phyloP scores from a whole-genome alignment of 2,797 vertebrate genomes.

The Chromis chromis region DNA sequence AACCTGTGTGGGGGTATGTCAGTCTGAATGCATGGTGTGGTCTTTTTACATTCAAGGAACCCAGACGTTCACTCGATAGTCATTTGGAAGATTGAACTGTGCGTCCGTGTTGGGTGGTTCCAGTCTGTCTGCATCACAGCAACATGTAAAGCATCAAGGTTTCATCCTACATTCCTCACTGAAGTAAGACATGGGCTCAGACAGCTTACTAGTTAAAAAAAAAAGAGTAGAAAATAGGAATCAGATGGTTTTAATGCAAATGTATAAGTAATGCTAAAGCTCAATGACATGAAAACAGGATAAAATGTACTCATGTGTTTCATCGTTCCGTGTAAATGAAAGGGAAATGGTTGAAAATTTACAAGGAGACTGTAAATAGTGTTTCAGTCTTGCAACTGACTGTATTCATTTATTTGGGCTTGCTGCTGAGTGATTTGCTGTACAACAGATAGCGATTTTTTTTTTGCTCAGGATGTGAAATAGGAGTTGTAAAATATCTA shows the following conservation, averaged over 20 bases:
- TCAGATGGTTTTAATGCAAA: neutral
- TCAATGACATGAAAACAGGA: neutral
- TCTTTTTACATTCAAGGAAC: neutral
- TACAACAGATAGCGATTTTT: neutral
- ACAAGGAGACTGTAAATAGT: no score
- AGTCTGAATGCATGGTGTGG: neutral
- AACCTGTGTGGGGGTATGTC: neutral
- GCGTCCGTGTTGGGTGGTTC: neutral
- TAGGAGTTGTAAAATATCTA: neutral
- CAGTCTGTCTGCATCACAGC: neutral
- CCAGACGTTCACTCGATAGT: neutral
- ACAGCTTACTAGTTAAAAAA: neutral
- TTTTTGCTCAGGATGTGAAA: neutral
- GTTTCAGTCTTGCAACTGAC: neutral
- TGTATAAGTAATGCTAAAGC: neutral
- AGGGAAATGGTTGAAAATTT: no score
- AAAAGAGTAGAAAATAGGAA: neutral
- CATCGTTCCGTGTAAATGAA: neutral
- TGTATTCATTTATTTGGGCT: neutral
- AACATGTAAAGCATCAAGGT: neutral
- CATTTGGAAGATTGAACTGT: neutral
- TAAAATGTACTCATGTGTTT: neutral
- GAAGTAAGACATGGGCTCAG: slow-evolving; percentile 5
- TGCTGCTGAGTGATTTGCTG: neutral
- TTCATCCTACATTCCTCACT: slow-evolving; percentile 30